Evolutionary conservation across 1,140 invertebrate species (phyloP).

Genomic region (Gyrodactylus bullatarudis): DNA sequence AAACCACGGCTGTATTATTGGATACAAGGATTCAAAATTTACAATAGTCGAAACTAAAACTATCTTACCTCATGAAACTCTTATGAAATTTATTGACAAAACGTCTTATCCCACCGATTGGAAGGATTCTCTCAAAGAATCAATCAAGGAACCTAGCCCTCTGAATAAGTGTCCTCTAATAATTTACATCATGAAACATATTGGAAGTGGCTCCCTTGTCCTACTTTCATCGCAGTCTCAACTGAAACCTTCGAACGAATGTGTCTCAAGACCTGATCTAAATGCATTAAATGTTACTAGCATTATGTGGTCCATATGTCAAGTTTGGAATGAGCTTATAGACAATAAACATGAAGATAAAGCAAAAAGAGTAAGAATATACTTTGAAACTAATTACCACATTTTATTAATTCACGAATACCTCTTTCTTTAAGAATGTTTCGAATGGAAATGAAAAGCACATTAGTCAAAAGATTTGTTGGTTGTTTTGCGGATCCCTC

Average conservation of each 20-base stretch:
- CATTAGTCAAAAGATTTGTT: not conserved
- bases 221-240: not conserved
- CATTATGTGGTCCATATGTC: not conserved
- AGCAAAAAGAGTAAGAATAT: not conserved
- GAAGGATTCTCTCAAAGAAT: not conserved
- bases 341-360: not conserved
- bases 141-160: not conserved
- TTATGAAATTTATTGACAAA: not conserved
- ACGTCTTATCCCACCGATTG: not conserved
- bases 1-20: not conserved
- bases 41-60: not conserved
- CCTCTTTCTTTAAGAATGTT: not conserved
- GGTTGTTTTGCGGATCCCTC: not conserved
- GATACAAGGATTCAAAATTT: not conserved
- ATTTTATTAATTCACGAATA: not conserved
- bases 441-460: not conserved
- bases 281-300: not conserved
- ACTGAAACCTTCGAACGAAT: not conserved
- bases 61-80: not conserved
- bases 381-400: not conserved
- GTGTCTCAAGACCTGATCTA: not conserved
- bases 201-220: not conserved
- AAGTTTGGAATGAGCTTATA: not conserved
- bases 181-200: not conserved
- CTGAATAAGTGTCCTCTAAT: not conserved